Conservation (phyloP, 2,113 vertebrate species). For the Heterotilapia buettikoferi region DNA sequence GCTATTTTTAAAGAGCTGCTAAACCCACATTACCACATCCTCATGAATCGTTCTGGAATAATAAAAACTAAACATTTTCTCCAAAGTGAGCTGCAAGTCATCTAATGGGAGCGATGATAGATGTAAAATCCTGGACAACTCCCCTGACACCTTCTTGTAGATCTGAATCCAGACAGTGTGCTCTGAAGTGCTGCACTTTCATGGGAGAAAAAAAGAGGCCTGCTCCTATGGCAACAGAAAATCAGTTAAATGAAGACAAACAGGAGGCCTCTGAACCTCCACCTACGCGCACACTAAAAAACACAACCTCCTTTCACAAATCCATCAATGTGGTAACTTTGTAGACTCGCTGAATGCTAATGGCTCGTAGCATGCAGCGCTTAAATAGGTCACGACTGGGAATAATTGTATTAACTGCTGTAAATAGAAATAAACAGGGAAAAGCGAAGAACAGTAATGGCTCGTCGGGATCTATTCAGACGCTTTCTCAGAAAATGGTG, state of each 20-base stretch:
- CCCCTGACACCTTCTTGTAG: slow-evolving; percentile 56
- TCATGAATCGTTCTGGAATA: slow-evolving; percentile 5
- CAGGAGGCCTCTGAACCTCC: slow-evolving; percentile 70
- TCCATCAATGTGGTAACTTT: slow-evolving; percentile 65
- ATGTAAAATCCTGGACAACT: slow-evolving; percentile 65
- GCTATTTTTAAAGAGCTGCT: not conserved
- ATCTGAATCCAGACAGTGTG: slow-evolving; percentile 47
- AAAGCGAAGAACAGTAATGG: slow-evolving; percentile 53
- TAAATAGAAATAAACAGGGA: slow-evolving; percentile 71
- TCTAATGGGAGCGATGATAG: slow-evolving; percentile 47
- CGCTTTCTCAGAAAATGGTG: slow-evolving; percentile 52
- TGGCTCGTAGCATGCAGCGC: slow-evolving; percentile 51
- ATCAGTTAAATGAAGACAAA: slow-evolving; percentile 72
- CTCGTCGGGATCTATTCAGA: slow-evolving; percentile 54
- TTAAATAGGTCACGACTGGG: slow-evolving; percentile 73
- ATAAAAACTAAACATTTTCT: slow-evolving; percentile 41
- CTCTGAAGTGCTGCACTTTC: slow-evolving; percentile 62
- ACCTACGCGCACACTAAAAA: slow-evolving; percentile 63
- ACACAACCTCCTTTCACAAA: slow-evolving; percentile 65
- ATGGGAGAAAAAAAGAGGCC: slow-evolving; percentile 39
- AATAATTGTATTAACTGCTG: slow-evolving; percentile 69
- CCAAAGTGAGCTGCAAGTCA: slow-evolving; percentile 57
- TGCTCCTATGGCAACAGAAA: slow-evolving; percentile 73
- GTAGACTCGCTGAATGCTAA: slow-evolving; percentile 61
- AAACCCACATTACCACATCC: slow-evolving; percentile 18